phyloP scores from a whole-genome alignment of 2,797 vertebrate genomes.

The Helostoma temminkii region DNA sequence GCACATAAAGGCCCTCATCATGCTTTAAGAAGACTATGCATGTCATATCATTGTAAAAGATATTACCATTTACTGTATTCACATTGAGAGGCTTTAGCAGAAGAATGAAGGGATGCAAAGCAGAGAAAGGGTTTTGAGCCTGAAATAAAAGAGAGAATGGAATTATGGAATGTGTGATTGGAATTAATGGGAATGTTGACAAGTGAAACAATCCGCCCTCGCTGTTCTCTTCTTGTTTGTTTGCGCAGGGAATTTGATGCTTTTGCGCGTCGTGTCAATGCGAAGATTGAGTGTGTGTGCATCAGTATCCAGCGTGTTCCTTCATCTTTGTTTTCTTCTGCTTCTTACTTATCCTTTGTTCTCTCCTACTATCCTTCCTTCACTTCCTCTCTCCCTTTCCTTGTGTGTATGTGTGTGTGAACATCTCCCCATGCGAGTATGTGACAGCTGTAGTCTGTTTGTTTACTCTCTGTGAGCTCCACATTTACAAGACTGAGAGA shows the following conservation, averaged over 20 bases:
- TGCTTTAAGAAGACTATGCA: constrained; percentile 73
- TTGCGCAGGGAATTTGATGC: constrained; percentile 69
- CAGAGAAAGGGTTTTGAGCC: constrained; percentile 15
- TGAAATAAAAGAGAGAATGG: constrained; percentile 38
- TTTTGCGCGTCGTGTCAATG: constrained; percentile 47
- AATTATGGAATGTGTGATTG: constrained; percentile 75
- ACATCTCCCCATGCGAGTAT: constrained; percentile 47
- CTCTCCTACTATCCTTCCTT: constrained; percentile 11
- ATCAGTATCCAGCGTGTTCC: constrained; percentile 28
- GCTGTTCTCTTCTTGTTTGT: constrained; percentile 62
- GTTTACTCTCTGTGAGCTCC: constrained; percentile 66
- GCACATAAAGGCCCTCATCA: constrained; percentile 81
- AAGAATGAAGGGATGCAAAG: constrained; percentile 45
- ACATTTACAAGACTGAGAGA: constrained; percentile 71
- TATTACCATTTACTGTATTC: constrained; percentile 68
- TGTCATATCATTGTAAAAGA: constrained; percentile 62
- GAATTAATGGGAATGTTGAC: constrained; percentile 76
- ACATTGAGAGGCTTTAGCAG: constrained; percentile 40
- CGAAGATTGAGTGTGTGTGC: constrained; percentile 18
- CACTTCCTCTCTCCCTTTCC: not conserved
- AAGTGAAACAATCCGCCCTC: constrained; percentile 53
- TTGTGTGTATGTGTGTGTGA: constrained; percentile 18
- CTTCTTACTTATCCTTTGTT: constrained; percentile 17
- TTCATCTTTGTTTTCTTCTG: constrained; percentile 35
- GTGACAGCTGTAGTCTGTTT: constrained; percentile 80